Conservation (phyloP, 1,140 invertebrate species). For the Drosophila punjabiensis region DNA sequence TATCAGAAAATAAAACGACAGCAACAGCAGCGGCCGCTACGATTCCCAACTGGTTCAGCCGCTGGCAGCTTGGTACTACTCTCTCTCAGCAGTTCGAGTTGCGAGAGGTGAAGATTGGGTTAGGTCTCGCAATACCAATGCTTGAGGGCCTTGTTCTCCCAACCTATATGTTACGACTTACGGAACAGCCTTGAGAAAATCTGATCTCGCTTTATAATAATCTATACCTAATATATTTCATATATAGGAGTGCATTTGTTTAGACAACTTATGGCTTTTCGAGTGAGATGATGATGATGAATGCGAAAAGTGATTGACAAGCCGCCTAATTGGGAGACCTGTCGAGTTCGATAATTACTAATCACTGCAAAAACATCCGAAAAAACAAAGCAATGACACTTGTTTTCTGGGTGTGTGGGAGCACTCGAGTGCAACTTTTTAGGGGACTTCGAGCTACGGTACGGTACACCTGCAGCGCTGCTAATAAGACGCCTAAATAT, state of each 20-base stretch:
- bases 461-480: slow-evolving; percentile 26
- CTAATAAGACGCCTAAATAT: slow-evolving; percentile 61
- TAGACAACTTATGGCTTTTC: not conserved
- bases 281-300: slow-evolving; percentile 27
- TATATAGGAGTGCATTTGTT: not conserved
- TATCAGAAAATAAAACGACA: slow-evolving; percentile 1
- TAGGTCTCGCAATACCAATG: slow-evolving; percentile 51
- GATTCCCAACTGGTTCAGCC: slow-evolving; percentile 65
- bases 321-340: slow-evolving; percentile 61
- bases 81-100: accelerated
- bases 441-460: not conserved
- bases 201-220: slow-evolving; percentile 64
- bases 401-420: slow-evolving; percentile 24
- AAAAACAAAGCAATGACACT: slow-evolving; percentile 17
- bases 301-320: slow-evolving; percentile 64
- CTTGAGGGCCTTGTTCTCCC: slow-evolving; percentile 76
- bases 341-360: slow-evolving; percentile 64
- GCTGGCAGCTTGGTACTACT: accelerated
- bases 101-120: slow-evolving; percentile 76
- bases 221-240: not conserved
- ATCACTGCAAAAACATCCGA: slow-evolving; percentile 59
- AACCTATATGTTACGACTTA: slow-evolving; percentile 74
- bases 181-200: slow-evolving; percentile 71
- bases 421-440: slow-evolving; percentile 62
- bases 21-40: not conserved